Evolutionary conservation across 2,888 invertebrate genomes (phyloP).

Genomic region (Eupithecia vulgata): DNA sequence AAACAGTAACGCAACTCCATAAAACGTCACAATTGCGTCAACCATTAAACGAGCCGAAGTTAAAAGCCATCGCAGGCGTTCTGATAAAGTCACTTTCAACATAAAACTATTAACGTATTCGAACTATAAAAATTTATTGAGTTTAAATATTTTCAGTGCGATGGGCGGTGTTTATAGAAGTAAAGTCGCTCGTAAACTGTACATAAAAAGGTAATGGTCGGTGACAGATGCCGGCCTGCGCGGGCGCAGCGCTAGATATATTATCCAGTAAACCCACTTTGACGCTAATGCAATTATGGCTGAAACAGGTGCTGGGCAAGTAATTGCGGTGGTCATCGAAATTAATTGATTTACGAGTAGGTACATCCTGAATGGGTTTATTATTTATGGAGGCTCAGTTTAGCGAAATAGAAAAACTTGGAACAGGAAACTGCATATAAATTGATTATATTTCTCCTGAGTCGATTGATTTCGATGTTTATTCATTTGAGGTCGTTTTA

Average conservation of each 20-base stretch:
- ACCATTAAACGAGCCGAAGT: constrained; percentile 62
- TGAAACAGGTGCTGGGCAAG: constrained; percentile 31
- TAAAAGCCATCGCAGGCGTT: constrained; percentile 53
- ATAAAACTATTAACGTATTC: constrained; percentile 72
- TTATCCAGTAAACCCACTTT: constrained; percentile 34
- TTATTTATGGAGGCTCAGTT: constrained; percentile 16
- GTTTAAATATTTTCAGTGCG: constrained; percentile 74
- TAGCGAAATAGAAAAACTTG: constrained; percentile 16
- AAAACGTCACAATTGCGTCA: constrained; percentile 54
- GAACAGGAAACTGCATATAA: constrained; percentile 8
- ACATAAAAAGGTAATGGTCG: constrained; percentile 63
- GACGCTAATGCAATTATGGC: constrained; percentile 36
- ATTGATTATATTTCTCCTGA: constrained; percentile 6
- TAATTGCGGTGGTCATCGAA: constrained; percentile 29
- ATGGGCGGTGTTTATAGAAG: constrained; percentile 56
- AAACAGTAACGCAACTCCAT: constrained; percentile 47
- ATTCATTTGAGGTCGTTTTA: background rate
- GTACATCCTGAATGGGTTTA: constrained; percentile 18
- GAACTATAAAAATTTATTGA: constrained; percentile 72
- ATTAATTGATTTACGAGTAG: constrained; percentile 35
- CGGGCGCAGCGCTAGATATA: constrained; percentile 43
- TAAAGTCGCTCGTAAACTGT: constrained; percentile 53
- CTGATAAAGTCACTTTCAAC: constrained; percentile 68
- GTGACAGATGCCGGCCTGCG: constrained; percentile 63
- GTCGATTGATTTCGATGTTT: constrained; percentile 6